Conservation (phyloP, 2,888 invertebrate species). For the Sphinx pinastri region DNA sequence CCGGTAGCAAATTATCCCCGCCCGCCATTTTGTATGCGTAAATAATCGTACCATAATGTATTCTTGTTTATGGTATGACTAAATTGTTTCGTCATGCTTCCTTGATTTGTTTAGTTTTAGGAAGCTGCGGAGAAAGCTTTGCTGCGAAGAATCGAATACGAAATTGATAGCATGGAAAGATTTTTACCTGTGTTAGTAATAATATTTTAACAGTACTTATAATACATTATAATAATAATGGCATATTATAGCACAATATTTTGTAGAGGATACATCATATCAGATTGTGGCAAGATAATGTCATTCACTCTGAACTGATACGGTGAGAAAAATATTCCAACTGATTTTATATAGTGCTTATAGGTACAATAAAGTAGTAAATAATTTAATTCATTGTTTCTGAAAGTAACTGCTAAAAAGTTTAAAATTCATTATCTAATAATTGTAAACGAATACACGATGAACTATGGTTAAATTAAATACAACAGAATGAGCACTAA, state of each 20-base stretch:
- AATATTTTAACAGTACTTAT: neutral
- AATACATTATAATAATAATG: too few species aligned
- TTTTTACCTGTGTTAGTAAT: neutral
- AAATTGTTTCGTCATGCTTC: conserved; percentile 54
- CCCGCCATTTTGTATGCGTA: conserved; percentile 70
- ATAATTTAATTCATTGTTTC: too few species aligned
- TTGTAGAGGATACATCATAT: too few species aligned
- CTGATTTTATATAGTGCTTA: too few species aligned
- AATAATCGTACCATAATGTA: conserved; percentile 65
- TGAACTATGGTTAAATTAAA: too few species aligned
- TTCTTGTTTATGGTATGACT: conserved; percentile 45
- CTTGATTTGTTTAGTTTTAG: conserved; percentile 31
- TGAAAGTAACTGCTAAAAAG: too few species aligned
- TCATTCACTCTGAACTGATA: too few species aligned
- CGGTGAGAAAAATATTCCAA: too few species aligned
- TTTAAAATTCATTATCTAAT: too few species aligned
- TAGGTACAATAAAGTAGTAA: too few species aligned
- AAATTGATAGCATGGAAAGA: neutral
- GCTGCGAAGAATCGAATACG: neutral
- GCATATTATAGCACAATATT: neutral
- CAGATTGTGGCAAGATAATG: neutral
- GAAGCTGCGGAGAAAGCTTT: conserved; percentile 6
- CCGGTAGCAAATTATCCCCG: conserved; percentile 81
- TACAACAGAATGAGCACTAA: too few species aligned
- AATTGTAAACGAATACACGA: too few species aligned